phyloP scores from a whole-genome alignment of 1,140 invertebrate genomes.

The Drosophila mayri region DNA sequence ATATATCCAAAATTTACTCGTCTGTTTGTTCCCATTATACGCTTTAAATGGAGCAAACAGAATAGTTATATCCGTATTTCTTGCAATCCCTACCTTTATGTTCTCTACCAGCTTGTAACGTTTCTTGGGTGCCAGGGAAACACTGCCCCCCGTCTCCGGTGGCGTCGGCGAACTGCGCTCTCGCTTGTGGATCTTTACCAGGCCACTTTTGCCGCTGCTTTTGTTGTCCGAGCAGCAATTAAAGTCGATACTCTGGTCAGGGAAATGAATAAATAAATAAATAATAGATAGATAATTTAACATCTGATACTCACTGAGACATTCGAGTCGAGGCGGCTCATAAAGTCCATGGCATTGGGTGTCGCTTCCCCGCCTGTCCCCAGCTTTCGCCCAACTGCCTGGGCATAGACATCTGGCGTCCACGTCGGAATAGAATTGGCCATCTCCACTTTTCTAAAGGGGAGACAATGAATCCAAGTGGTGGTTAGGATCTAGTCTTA shows the following conservation, averaged over 20 bases:
- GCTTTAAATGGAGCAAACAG: no score
- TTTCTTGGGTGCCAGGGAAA: conserved; percentile 45
- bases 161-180: conserved; percentile 62
- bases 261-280: not conserved
- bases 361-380: conserved; percentile 52
- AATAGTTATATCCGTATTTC: no score
- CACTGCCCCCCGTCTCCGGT: conserved; percentile 7
- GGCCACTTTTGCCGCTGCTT: not conserved
- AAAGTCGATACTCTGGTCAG: conserved; percentile 69
- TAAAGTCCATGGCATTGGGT: conserved; percentile 86
- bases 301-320: conserved; percentile 47
- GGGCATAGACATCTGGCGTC: conserved; percentile 82
- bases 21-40: no score
- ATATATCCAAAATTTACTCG: no score
- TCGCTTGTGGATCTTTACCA: conserved; percentile 79
- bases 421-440: conserved; percentile 86
- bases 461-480: not conserved
- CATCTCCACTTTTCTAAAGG: conserved; percentile 82
- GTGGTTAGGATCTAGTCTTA: not conserved
- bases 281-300: not conserved
- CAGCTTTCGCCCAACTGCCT: conserved; percentile 66
- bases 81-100: conserved; percentile 10
- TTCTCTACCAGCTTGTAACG: conserved; percentile 69
- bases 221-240: conserved; percentile 39
- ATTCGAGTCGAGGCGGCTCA: conserved; percentile 86